Conservation (phyloP, 2,113 vertebrate genomes). For the Sapayoa aenigma region DNA sequence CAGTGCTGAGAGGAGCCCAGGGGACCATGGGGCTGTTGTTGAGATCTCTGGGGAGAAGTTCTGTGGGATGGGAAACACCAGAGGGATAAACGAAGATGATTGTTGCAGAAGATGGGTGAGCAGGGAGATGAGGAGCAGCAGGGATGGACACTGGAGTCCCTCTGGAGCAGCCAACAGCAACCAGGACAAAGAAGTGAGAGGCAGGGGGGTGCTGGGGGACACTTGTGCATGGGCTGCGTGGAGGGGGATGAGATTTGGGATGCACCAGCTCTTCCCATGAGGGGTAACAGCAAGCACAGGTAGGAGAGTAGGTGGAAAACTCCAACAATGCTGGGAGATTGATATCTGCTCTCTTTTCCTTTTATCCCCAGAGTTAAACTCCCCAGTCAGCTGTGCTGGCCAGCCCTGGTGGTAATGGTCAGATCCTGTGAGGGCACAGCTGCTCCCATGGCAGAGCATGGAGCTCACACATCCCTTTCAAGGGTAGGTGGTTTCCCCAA, state of each 20-base stretch:
- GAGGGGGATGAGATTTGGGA: too few species aligned
- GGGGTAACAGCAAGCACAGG: too few species aligned
- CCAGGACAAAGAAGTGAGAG: background rate
- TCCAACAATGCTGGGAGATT: rapidly evolving
- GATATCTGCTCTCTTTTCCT: background rate
- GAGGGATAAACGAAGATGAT: background rate
- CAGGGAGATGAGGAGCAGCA: background rate
- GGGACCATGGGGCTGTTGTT: too few species aligned
- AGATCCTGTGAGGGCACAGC: rapidly evolving
- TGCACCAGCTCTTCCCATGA: too few species aligned
- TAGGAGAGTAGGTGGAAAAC: background rate
- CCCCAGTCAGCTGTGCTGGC: background rate
- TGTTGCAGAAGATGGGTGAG: background rate
- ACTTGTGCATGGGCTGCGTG: too few species aligned
- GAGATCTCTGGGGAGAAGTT: too few species aligned
- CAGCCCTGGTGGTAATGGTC: rapidly evolving
- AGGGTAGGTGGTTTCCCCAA: background rate
- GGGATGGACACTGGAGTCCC: background rate
- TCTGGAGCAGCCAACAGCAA: background rate
- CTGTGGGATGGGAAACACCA: background rate
- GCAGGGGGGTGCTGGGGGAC: background rate
- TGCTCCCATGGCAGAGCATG: background rate
- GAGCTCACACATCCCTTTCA: background rate
- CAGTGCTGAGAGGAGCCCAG: background rate
- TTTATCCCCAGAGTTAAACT: too few species aligned